Evolutionary conservation across 2,888 invertebrate species (phyloP), one percentile per base, ranked within the genome.

Genomic region (Xestia ashworthii): DNA sequence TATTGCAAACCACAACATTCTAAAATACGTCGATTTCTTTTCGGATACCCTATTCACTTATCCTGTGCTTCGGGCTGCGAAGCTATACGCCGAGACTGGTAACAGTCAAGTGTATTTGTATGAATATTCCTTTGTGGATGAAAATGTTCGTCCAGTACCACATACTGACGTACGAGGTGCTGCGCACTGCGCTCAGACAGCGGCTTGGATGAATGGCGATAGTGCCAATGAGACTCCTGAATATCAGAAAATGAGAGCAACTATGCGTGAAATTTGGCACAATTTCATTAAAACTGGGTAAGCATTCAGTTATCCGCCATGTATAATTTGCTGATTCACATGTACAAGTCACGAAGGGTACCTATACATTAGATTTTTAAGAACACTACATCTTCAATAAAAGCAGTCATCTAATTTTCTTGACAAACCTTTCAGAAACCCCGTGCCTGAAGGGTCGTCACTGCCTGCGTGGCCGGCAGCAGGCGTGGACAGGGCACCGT

Each of bases 391-490:
- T 32, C 16, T 16, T 0, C 5, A 60, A 32, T 3, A 53, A 22
- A 16, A 32, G 32, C 32, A 32, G 0, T 3, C 32, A 60, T 32
- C 60, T 60, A 32, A 32, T 16, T 32, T 32, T 16, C 60, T 60
- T 60, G 16, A 3, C 8, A 60, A 32, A 46, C 0, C 11, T 74
- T 78, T n/a, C 46, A 86, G 86, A 12, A 76, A 55, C 16, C 87
- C 87, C 1, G 76, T 83, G 9, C 75, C 77, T 22, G 48, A 62
- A n/a, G 87, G 82, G 1, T 90, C 90, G 0, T 32, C 72, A 0
- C 81, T 91, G 48, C 91, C 92, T 0, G 53, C 74, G 16, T 94
- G 94, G 94, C 91, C 91, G 11, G 80, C 93, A 3, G 90, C 89
- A 62, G 71, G 83, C 8, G 74, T 38, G 3, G 53, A 76, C n/a